These are phyloP conservation scores for Tanypteryx hageni DNA, from an alignment of 2,888 invertebrate genomes.

Conservation along the genomic window DNA sequence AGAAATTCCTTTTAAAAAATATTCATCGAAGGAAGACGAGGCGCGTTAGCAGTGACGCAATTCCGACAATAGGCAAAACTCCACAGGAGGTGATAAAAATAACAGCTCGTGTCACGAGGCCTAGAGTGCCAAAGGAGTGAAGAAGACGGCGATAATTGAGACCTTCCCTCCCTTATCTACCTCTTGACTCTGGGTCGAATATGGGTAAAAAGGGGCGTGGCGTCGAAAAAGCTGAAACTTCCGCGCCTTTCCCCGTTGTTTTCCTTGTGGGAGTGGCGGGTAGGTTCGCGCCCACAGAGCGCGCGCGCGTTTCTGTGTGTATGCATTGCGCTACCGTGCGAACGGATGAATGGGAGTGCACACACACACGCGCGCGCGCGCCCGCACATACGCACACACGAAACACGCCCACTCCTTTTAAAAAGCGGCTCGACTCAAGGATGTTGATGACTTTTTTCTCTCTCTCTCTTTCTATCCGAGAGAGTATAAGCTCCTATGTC, in stretches of 20 bases:
- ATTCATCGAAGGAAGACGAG: no score
- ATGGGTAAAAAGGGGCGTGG: constrained; percentile 11
- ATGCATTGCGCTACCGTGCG: constrained; percentile 10
- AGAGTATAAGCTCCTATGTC: background rate
- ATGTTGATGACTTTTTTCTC: no score
- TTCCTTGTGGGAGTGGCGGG: constrained; percentile 1
- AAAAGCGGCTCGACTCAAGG: background rate
- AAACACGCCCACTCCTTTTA: background rate
- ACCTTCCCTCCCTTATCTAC: background rate
- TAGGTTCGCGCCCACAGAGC: background rate
- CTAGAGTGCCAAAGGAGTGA: background rate
- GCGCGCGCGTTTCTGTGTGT: background rate
- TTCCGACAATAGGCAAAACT: background rate
- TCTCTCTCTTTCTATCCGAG: background rate
- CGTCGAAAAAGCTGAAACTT: background rate
- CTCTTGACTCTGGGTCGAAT: background rate
- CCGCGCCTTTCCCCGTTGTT: background rate
- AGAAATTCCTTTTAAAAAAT: no score
- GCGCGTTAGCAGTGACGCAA: background rate
- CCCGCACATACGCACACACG: background rate
- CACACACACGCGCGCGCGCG: background rate
- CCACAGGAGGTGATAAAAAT: background rate
- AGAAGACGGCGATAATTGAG: background rate
- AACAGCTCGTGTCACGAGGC: background rate
- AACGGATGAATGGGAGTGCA: constrained; percentile 19